Evolutionary conservation across 2,113 vertebrate species (phyloP).

Genomic region (Catharus minimus): DNA sequence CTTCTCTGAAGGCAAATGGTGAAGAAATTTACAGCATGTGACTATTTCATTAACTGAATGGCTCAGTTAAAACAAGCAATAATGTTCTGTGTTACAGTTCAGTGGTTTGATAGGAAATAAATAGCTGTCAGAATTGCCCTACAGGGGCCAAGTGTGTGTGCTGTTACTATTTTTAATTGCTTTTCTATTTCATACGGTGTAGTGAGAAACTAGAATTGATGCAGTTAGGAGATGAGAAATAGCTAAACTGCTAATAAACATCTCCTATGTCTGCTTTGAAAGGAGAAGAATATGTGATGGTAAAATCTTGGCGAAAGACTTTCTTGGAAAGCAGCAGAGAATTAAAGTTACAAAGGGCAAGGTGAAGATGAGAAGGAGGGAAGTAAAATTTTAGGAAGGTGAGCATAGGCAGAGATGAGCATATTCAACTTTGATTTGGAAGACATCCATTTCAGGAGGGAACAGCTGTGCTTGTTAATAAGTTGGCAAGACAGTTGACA

Average conservation of each 20-base stretch:
- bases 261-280: neutral
- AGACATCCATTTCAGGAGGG: neutral
- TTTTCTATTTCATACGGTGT: neutral
- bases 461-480: neutral
- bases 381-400: neutral
- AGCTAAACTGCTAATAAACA: neutral
- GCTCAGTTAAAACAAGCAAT: neutral
- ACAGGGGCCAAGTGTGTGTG: neutral
- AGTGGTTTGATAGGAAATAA: slow-evolving; percentile 11
- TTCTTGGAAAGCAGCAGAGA: neutral
- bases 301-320: neutral
- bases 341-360: neutral
- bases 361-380: neutral
- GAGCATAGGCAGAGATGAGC: neutral
- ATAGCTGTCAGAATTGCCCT: neutral
- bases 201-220: neutral
- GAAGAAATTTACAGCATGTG: neutral
- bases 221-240: neutral
- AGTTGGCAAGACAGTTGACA: neutral
- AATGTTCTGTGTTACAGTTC: neutral
- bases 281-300: neutral
- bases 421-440: neutral
- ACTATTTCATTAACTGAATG: neutral
- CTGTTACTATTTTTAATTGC: neutral
- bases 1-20: neutral